These are phyloP conservation scores for Haemorhous mexicanus DNA, from an alignment of 2,113 vertebrate species.

Conservation along the genomic window DNA sequence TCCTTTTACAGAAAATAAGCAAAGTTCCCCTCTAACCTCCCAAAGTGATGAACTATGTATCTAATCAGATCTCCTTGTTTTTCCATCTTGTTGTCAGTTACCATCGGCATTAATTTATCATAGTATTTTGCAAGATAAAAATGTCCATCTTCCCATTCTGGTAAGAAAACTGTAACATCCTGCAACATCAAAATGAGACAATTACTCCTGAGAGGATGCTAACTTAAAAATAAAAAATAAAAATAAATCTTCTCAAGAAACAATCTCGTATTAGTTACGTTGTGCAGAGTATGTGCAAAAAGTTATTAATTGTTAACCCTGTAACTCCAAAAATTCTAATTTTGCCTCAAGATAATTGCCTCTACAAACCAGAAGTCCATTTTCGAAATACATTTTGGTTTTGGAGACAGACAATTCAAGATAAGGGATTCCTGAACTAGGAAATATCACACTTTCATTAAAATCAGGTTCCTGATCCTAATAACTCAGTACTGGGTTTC, in stretches of 20 bases:
- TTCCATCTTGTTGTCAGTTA: conserved; percentile 98
- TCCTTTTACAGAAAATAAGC: not conserved
- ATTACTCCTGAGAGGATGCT: not conserved
- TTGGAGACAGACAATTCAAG: not conserved
- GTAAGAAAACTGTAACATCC: conserved; percentile 91
- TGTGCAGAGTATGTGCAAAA: rapidly evolving
- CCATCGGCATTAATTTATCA: conserved; percentile 97
- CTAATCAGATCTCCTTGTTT: conserved; percentile 96
- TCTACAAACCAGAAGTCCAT: not conserved
- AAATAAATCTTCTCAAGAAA: not conserved
- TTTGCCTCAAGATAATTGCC: not conserved
- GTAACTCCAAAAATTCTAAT: not conserved
- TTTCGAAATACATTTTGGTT: not conserved
- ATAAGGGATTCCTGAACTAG: not conserved
- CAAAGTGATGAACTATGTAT: conserved; percentile 94
- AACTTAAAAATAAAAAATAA: not conserved
- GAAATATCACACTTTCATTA: not conserved
- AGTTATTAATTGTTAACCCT: not conserved
- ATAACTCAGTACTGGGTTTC: not conserved
- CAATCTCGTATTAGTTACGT: not conserved
- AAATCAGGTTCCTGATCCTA: not conserved
- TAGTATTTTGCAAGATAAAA: conserved; percentile 98
- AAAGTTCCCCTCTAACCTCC: conserved; percentile 79
- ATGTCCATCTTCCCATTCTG: conserved; percentile 99
- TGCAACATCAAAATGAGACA: conserved; percentile 40